Percentiles rank a stretch among this genome's conserved stretches.
These are phyloP conservation scores for Corythucha ciliata DNA, from an alignment of 2,888 invertebrate genomes.

Conservation along the genomic window DNA sequence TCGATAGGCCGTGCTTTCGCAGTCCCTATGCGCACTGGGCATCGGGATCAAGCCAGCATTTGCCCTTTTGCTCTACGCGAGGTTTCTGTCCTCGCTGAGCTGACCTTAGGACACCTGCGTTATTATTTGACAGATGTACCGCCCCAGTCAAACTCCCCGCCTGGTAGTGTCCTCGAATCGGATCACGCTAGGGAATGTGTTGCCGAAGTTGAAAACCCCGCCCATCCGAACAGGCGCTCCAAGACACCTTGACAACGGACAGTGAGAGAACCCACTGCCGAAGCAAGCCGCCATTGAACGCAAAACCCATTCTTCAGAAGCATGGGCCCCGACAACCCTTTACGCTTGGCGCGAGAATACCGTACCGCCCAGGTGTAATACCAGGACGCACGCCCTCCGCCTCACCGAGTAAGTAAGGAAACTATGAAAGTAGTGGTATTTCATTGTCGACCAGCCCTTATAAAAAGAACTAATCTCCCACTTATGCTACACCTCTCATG, in stretches of 20 bases:
- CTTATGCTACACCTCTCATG: conserved; percentile 54
- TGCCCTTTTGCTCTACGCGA: conserved; percentile 60
- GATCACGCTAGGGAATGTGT: too few species aligned
- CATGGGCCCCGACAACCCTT: too few species aligned
- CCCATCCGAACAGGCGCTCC: too few species aligned
- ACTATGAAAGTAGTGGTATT: conserved; percentile 49
- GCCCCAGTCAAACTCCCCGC: conserved; percentile 58
- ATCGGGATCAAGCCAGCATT: conserved; percentile 58
- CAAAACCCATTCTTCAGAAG: too few species aligned
- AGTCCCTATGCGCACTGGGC: conserved; percentile 51
- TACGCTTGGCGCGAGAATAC: too few species aligned
- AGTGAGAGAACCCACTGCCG: too few species aligned
- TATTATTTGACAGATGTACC: conserved; percentile 57
- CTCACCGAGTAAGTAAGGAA: conserved; percentile 49
- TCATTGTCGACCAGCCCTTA: conserved; percentile 37
- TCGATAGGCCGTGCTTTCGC: conserved; percentile 59
- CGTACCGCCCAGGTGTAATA: too few species aligned
- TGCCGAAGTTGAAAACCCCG: too few species aligned
- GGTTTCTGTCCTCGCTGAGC: conserved; percentile 59
- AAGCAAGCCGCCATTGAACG: too few species aligned
- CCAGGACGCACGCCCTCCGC: conserved; percentile 43
- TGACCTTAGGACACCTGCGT: conserved; percentile 56
- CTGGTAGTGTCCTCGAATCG: conserved; percentile 52
- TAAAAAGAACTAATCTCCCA: conserved; percentile 44
- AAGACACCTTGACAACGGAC: too few species aligned